These are phyloP conservation scores for Cataglyphis altisquamis DNA, from an alignment of 2,888 invertebrate species.

Conservation along the genomic window DNA sequence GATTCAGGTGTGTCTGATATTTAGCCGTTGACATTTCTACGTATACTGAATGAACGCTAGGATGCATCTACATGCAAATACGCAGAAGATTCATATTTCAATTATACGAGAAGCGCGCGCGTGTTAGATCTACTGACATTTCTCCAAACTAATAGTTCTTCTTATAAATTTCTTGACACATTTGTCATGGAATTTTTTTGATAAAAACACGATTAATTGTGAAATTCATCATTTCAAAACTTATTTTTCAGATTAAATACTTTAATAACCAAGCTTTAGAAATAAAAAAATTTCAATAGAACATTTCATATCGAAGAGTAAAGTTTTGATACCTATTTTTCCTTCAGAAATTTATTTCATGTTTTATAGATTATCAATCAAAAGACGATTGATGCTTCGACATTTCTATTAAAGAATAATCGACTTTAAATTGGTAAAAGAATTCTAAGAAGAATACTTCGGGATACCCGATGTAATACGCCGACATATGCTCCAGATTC, in stretches of 20 bases:
- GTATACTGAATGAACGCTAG: conserved; percentile 58
- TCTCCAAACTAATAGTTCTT: not conserved
- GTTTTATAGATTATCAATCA: not conserved
- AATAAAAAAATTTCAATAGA: not conserved
- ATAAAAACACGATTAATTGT: not conserved
- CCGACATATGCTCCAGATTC: conserved; percentile 68
- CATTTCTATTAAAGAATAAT: not conserved
- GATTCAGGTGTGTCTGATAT: conserved; percentile 69
- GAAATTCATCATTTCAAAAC: not conserved
- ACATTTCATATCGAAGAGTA: not conserved
- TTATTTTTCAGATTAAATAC: conserved; percentile 2
- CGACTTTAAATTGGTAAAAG: not conserved
- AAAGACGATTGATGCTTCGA: not conserved
- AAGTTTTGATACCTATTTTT: not conserved
- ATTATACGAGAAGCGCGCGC: not conserved
- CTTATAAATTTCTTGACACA: not conserved
- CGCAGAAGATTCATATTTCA: not conserved
- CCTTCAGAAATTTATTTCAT: not conserved
- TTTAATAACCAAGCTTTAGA: not conserved
- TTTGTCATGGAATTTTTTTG: not conserved
- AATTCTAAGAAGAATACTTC: not conserved
- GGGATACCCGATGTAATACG: not conserved
- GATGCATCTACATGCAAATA: conserved; percentile 20
- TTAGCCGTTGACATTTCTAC: conserved; percentile 79
- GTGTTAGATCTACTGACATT: not conserved